phyloP scores from a whole-genome alignment of 2,888 invertebrate genomes.

The Trichopoda pennipes region DNA sequence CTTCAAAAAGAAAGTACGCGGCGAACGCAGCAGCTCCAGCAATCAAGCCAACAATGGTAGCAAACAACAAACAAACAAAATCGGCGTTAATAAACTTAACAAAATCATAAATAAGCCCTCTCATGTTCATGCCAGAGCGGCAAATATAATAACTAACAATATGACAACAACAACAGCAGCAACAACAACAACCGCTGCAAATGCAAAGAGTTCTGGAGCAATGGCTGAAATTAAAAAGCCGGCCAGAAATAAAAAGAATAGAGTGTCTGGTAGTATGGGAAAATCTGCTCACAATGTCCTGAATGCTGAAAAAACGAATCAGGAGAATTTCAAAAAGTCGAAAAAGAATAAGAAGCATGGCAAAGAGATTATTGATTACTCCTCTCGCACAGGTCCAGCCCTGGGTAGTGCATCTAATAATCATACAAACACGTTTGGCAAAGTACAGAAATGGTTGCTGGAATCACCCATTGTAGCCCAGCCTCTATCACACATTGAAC shows the following conservation, averaged over 20 bases:
- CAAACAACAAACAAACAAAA: constrained; percentile 73
- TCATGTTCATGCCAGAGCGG: constrained; percentile 79
- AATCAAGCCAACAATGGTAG: constrained; percentile 76
- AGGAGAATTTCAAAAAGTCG: constrained; percentile 79
- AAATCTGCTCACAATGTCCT: constrained; percentile 71
- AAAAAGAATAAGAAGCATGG: constrained; percentile 82
- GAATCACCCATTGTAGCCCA: constrained; percentile 84
- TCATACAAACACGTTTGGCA: constrained; percentile 83
- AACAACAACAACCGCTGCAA: constrained; percentile 67
- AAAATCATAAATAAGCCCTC: constrained; percentile 81
- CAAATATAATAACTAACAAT: constrained; percentile 27
- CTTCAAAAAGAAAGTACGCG: constrained; percentile 89
- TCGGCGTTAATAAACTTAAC: constrained; percentile 70
- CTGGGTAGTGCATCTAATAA: constrained; percentile 81
- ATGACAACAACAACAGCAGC: neutral
- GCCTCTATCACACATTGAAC: constrained; percentile 80
- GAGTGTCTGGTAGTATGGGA: constrained; percentile 44
- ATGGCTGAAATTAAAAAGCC: constrained; percentile 59
- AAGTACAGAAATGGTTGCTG: constrained; percentile 92
- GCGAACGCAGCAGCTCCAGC: constrained; percentile 76
- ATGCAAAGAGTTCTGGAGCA: constrained; percentile 3
- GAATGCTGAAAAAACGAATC: constrained; percentile 79
- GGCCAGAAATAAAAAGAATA: constrained; percentile 63
- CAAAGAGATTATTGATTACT: constrained; percentile 90
- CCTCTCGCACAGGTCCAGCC: constrained; percentile 73